Evolutionary conservation across 2,797 vertebrate species (phyloP).

Genomic region (Rhinatrema bivittatum): DNA sequence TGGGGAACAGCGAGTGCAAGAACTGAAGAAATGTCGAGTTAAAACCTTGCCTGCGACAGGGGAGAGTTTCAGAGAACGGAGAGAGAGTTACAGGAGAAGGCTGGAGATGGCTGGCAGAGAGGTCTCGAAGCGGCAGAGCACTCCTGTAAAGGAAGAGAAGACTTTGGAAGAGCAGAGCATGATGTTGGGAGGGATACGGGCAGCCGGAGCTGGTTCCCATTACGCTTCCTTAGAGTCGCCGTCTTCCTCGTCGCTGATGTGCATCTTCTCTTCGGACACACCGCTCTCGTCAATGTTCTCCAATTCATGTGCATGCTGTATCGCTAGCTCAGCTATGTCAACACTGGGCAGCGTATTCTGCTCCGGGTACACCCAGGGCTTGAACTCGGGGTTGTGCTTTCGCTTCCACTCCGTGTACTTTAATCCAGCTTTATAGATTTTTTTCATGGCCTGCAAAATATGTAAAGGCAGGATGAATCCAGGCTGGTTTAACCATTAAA

Average conservation of each 20-base stretch:
- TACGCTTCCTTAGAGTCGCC: conserved; percentile 7
- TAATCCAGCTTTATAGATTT: conserved; percentile 78
- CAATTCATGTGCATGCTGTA: conserved; percentile 67
- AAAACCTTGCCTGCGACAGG: too few relatives aligned
- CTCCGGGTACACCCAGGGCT: conserved; percentile 74
- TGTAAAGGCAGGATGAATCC: too few relatives aligned
- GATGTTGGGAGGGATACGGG: background rate
- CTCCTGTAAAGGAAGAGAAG: background rate
- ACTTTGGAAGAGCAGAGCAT: background rate
- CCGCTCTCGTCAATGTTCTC: conserved; percentile 74
- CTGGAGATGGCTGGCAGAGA: too few relatives aligned
- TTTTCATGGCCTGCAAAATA: conserved; percentile 71
- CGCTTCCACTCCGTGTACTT: conserved; percentile 79
- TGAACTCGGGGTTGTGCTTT: conserved; percentile 61
- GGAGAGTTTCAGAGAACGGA: too few relatives aligned
- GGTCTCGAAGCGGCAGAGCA: too few relatives aligned
- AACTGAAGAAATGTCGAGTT: too few relatives aligned
- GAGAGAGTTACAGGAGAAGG: background rate
- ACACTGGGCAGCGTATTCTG: conserved; percentile 67
- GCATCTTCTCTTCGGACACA: conserved; percentile 57
- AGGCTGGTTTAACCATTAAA: too few relatives aligned
- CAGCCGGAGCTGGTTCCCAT: background rate
- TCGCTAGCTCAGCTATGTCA: conserved; percentile 49
- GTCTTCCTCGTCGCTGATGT: conserved; percentile 65
- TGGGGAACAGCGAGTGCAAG: too few relatives aligned